phyloP scores from a whole-genome alignment of 2,113 vertebrate species.

The Furnarius figulus region DNA sequence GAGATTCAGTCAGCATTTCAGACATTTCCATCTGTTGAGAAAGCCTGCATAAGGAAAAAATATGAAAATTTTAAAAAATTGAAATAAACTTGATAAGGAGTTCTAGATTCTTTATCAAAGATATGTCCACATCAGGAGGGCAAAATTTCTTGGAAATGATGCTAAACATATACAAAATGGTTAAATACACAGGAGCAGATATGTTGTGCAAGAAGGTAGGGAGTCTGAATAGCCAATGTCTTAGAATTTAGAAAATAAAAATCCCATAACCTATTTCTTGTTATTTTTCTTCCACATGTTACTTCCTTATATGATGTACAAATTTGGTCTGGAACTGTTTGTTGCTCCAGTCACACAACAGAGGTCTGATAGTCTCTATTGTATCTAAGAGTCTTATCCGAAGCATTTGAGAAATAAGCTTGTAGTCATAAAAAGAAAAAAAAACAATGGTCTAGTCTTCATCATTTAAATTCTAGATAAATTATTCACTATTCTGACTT shows the following conservation, averaged over 20 bases:
- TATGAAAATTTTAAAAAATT: no score
- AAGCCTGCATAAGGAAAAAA: no score
- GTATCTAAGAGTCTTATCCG: background rate
- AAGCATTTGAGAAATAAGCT: accelerated
- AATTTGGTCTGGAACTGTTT: background rate
- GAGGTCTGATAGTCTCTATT: background rate
- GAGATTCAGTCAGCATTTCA: background rate
- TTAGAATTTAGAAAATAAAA: background rate
- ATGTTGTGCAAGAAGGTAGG: background rate
- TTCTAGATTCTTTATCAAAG: accelerated
- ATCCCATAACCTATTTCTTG: background rate
- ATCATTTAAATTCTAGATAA: background rate
- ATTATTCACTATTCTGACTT: background rate
- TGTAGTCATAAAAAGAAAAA: background rate
- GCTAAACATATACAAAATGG: accelerated
- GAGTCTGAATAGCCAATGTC: background rate
- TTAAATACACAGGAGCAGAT: accelerated
- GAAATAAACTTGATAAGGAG: no score
- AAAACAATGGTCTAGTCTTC: accelerated
- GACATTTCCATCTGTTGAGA: background rate
- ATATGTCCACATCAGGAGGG: accelerated
- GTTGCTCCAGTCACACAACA: background rate
- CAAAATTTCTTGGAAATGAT: background rate
- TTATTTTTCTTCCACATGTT: background rate
- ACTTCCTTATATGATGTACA: background rate